Evolutionary conservation across 1,140 invertebrate species (phyloP).

Genomic region (Bactericera cockerelli): DNA sequence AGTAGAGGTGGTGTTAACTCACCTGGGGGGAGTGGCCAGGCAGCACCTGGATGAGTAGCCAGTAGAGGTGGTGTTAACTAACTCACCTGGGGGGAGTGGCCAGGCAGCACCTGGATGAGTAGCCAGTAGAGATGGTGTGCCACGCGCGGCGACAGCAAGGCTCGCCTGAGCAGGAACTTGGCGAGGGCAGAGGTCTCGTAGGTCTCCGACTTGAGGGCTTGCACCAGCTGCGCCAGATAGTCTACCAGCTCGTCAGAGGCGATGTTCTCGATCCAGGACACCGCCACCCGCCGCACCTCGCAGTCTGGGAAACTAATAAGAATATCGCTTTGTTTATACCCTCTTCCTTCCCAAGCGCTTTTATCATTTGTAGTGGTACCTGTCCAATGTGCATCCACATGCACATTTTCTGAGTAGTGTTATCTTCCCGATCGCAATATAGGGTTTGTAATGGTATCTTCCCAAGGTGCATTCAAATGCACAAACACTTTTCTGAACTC

Average conservation of each 20-base stretch:
- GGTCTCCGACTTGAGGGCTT: constrained; percentile 85
- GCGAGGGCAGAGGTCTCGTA: constrained; percentile 77
- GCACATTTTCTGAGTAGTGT: too few relatives aligned
- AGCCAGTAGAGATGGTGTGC: constrained; percentile 93
- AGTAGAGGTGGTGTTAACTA: constrained; percentile 73
- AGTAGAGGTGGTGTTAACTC: constrained; percentile 73
- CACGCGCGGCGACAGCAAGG: constrained; percentile 70
- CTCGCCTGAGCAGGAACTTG: constrained; percentile 63
- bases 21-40: constrained; percentile 53
- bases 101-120: constrained; percentile 59
- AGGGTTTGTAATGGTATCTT: too few relatives aligned
- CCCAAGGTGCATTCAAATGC: too few relatives aligned
- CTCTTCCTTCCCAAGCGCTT: too few relatives aligned
- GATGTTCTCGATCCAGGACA: constrained; percentile 61
- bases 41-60: constrained; percentile 68
- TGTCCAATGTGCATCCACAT: too few relatives aligned
- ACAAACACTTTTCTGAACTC: too few relatives aligned
- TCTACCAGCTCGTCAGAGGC: constrained; percentile 77
- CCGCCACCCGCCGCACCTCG: constrained; percentile 67
- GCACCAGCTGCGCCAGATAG: constrained; percentile 83
- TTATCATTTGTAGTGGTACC: too few relatives aligned
- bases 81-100: constrained; percentile 49
- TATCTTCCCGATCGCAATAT: too few relatives aligned
- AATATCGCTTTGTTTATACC: too few relatives aligned
- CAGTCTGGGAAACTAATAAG: constrained; percentile 74